Evolutionary conservation across 92 coral and sea anemone species (phyloP), one percentile per base, ranked within the genome.

Genomic region (Paragorgia papillata): DNA sequence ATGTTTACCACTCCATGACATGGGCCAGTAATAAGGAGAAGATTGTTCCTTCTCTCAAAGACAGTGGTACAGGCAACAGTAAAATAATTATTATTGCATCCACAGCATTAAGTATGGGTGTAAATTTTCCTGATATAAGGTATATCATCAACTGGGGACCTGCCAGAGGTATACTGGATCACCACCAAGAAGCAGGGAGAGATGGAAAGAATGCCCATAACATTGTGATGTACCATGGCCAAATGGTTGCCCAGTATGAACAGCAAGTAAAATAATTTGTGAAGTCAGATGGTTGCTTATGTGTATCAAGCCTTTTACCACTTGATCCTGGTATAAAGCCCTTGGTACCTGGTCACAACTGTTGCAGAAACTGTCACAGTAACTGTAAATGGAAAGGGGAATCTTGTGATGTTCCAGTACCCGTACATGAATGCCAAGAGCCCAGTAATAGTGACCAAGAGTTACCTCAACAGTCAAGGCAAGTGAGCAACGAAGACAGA

Each of bases 341-440:
- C 18, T 70, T 60, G 20, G 9, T 7, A 33, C 84, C 90, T 5
- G 63, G 64, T 0, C 90, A 82, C 22, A 34, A 57, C 33, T 82
- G 90, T 50, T 86, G 90, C 57, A 66, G 59, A 18, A 59, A 66
- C 69, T 85, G 89, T 62, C n/a, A n/a, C n/a, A n/a, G n/a, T n/a
- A n/a, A n/a, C n/a, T n/a, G n/a, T n/a, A n/a, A n/a, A n/a, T n/a
- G n/a, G n/a, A n/a, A n/a, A n/a, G 62, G 59, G 25, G 26, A 19
- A 18, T 53, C 51, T 21, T 85, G 89, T 57, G 49, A 69, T 56
- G 39, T 33, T 48, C 56, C n/a, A 12, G 35, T 41, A 53, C 58
- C 59, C 29, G 25, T 26, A 18, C 31, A 39, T 35, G 69, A 81
- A 46, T 60, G 49, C 6, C 24, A 57, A 37, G 80, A 56, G 39